Percentiles rank a stretch among this genome's conserved stretches.
These are phyloP conservation scores for Acrocephalus arundinaceus DNA, from an alignment of 2,113 vertebrate species.

Conservation along the genomic window DNA sequence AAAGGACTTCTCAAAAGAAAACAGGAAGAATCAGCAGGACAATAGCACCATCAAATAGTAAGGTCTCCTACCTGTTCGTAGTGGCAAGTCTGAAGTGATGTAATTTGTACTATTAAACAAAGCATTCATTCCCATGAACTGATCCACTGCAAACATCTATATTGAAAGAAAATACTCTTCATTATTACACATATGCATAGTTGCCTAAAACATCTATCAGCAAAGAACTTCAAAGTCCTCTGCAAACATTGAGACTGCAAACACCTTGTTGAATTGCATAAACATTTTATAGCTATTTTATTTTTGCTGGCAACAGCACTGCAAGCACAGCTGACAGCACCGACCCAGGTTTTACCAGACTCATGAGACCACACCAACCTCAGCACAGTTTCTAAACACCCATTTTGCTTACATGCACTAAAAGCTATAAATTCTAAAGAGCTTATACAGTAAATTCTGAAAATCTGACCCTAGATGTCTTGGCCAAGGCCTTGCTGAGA, in stretches of 20 bases:
- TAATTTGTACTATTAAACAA: conserved; percentile 73
- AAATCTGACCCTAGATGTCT: neutral
- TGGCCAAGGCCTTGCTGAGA: neutral
- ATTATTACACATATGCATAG: neutral
- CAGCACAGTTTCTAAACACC: neutral
- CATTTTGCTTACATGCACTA: neutral
- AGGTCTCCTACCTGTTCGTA: conserved; percentile 68
- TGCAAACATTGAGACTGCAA: neutral
- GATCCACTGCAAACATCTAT: conserved; percentile 74
- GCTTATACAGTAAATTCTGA: neutral
- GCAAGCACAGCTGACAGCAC: neutral
- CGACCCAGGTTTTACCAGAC: neutral
- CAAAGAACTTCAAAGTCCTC: neutral
- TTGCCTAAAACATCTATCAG: neutral
- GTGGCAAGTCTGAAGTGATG: conserved; percentile 70
- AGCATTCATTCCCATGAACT: conserved; percentile 65
- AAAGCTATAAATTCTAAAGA: neutral
- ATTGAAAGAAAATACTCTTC: conserved; percentile 11
- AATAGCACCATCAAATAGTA: neutral
- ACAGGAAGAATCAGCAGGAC: neutral
- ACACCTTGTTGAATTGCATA: neutral
- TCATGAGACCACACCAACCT: neutral
- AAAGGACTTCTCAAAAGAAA: neutral
- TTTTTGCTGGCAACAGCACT: neutral
- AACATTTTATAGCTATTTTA: neutral